Percentiles rank a stretch among this genome's conserved stretches.
Evolutionary conservation across 2,797 vertebrate genomes (phyloP).

Genomic region (Limosa lapponica): DNA sequence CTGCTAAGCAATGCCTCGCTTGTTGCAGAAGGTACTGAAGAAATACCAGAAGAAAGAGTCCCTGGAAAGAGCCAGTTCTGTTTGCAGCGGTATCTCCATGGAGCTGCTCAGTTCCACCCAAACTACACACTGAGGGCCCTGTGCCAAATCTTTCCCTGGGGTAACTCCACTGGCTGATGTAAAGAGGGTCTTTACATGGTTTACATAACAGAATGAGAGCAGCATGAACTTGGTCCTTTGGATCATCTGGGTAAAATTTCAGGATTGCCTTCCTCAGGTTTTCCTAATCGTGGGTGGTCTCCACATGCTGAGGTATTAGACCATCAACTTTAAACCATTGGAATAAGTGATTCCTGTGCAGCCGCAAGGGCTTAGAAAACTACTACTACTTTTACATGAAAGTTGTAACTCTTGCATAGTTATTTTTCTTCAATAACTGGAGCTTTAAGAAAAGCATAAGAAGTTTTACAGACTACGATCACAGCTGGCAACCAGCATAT

Average conservation of each 20-base stretch:
- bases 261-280: background rate
- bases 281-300: background rate
- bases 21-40: background rate
- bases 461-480: background rate
- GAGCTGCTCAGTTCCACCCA: background rate
- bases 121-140: background rate
- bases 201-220: background rate
- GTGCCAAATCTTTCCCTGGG: background rate
- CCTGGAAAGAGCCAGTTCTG: background rate
- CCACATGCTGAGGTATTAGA: background rate
- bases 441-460: background rate
- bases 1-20: background rate
- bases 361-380: background rate
- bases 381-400: background rate
- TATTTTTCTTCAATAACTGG: background rate
- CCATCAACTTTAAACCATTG: background rate
- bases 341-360: background rate
- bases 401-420: background rate
- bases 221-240: background rate
- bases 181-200: background rate
- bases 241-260: background rate
- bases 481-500: background rate
- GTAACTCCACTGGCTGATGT: background rate
- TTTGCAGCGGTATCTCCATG: background rate
- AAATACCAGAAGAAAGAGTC: background rate